These are phyloP conservation scores for Isaurus tuberculatus DNA, from an alignment of 92 coral and sea anemone genomes.

Conservation along the genomic window DNA sequence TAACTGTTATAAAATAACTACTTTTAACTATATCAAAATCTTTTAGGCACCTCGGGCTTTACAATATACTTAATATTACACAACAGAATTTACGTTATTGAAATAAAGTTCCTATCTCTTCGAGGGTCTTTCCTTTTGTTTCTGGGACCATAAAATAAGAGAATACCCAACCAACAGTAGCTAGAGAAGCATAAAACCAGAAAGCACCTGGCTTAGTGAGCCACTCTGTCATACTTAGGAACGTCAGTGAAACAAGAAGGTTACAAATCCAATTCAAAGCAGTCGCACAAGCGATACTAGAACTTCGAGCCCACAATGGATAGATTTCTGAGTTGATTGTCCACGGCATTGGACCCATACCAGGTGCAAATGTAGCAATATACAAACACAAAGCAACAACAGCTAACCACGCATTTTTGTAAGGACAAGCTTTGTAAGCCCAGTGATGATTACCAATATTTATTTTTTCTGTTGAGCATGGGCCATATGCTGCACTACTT, in stretches of 20 bases:
- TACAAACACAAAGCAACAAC: constrained; percentile 76
- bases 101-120: constrained; percentile 81
- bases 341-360: constrained; percentile 94
- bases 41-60: no score
- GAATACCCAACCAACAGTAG: constrained; percentile 85
- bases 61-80: no score
- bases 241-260: constrained; percentile 77
- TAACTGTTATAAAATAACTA: no score
- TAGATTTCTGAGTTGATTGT: constrained; percentile 85
- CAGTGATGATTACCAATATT: constrained; percentile 43
- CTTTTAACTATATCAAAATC: no score
- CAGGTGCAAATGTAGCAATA: constrained; percentile 85
- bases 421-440: constrained; percentile 83
- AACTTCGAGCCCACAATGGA: constrained; percentile 89
- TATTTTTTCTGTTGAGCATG: constrained; percentile 65
- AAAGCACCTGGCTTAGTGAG: constrained; percentile 87
- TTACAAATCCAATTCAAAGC: constrained; percentile 85
- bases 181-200: constrained; percentile 83
- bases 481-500: constrained; percentile 69
- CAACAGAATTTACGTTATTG: no score
- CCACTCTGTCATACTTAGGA: constrained; percentile 73
- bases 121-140: constrained; percentile 90
- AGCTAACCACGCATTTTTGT: constrained; percentile 85
- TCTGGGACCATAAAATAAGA: constrained; percentile 82
- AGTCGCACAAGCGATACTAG: constrained; percentile 77